phyloP scores from a whole-genome alignment of 2,888 invertebrate species.

The Lissocephala sabroskyi region DNA sequence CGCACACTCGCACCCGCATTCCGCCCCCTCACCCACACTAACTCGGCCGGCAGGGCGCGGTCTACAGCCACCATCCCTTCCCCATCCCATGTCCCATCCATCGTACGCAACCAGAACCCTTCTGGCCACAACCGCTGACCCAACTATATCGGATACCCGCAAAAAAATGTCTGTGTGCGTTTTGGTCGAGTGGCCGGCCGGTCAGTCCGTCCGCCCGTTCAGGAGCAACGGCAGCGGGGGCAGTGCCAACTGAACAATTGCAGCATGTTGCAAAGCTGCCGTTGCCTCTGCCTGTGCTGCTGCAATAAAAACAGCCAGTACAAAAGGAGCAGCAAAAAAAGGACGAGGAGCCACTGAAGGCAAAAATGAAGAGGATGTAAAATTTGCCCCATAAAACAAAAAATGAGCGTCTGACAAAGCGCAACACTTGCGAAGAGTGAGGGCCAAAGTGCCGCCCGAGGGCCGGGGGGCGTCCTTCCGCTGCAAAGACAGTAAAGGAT shows the following conservation, averaged over 20 bases:
- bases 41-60: no score
- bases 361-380: conserved; percentile 8
- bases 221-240: conserved; percentile 1
- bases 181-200: no score
- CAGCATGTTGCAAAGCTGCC: conserved; percentile 56
- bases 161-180: conserved; percentile 46
- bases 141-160: conserved; percentile 70
- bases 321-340: conserved; percentile 22
- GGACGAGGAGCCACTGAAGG: no score
- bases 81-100: no score
- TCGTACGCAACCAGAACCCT: conserved; percentile 68
- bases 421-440: conserved; percentile 22
- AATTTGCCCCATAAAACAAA: conserved; percentile 41
- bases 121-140: conserved; percentile 71
- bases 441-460: no score
- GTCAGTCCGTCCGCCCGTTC: conserved; percentile 7
- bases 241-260: conserved; percentile 41
- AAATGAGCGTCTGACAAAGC: conserved; percentile 26
- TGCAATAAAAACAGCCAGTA: conserved; percentile 12
- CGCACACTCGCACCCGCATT: conserved; percentile 29
- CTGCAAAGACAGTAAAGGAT: no score
- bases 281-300: conserved; percentile 11
- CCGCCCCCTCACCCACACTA: neutral
- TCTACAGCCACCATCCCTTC: no score
- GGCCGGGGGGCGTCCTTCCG: no score